These are phyloP conservation scores for human (Homo sapiens) DNA, from an alignment of 2,113 vertebrate species.

Conservation along the genomic window DNA sequence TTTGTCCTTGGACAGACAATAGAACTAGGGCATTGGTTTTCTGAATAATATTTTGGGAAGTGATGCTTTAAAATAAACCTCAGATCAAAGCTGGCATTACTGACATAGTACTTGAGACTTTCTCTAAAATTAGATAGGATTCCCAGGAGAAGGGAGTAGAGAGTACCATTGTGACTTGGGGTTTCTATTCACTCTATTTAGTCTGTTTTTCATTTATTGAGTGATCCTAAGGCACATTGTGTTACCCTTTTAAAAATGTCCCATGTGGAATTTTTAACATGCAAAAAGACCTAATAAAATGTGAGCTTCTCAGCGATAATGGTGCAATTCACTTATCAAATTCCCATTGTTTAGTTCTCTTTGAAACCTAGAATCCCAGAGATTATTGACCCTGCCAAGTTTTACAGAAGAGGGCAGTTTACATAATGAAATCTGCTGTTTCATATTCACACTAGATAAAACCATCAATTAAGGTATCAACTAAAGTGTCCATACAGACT, in stretches of 20 bases:
- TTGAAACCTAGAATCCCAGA: slow-evolving; percentile 14
- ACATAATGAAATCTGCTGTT: slow-evolving; percentile 31
- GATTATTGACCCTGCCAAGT: slow-evolving; percentile 32
- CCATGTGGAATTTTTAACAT: not conserved
- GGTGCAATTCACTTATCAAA: not conserved
- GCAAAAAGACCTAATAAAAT: not conserved
- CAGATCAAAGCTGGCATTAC: not conserved
- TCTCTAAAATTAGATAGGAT: not conserved
- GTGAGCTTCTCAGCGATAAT: not conserved
- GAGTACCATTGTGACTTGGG: not conserved
- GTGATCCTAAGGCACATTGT: not conserved
- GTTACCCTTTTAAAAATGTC: not conserved
- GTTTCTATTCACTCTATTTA: not conserved
- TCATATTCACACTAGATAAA: slow-evolving; percentile 52
- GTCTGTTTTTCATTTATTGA: not conserved
- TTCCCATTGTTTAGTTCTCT: not conserved
- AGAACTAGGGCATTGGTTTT: not conserved
- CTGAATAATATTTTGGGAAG: not conserved
- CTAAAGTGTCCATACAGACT: not conserved
- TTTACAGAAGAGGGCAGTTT: not conserved
- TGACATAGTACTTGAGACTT: not conserved
- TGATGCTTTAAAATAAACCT: not conserved
- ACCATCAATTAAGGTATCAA: slow-evolving; percentile 1
- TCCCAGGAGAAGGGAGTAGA: not conserved
- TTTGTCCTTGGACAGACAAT: not conserved